Conservation (phyloP, 1,140 invertebrate genomes). For the Drosophila mayri region DNA sequence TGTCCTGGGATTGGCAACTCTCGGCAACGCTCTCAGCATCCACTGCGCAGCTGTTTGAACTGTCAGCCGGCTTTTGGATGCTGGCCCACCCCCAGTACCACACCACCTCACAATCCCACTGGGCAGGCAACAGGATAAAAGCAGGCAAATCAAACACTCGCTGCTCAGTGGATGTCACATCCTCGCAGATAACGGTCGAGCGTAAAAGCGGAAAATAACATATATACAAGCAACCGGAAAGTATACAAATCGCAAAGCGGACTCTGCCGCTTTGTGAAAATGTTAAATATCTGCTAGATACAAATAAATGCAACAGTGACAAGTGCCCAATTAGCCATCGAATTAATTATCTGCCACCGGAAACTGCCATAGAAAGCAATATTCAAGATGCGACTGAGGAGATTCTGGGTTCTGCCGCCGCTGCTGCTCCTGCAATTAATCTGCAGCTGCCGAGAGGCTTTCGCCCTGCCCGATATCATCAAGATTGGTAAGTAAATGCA, state of each 20-base stretch:
- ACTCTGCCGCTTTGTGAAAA: constrained; percentile 44
- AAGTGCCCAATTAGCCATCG: constrained; percentile 10
- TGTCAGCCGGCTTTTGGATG: constrained; percentile 76
- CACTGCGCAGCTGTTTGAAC: constrained; percentile 65
- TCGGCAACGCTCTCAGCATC: constrained; percentile 37
- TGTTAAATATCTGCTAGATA: constrained; percentile 22
- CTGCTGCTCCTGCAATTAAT: constrained; percentile 53
- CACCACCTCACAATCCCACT: background rate
- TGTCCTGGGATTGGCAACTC: background rate
- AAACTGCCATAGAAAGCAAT: constrained; percentile 10
- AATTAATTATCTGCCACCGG: constrained; percentile 5
- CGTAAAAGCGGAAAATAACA: background rate
- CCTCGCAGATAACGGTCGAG: constrained; percentile 41
- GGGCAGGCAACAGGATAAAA: constrained; percentile 68
- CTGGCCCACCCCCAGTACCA: constrained; percentile 32
- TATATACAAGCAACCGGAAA: constrained; percentile 2
- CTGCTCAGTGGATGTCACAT: constrained; percentile 71
- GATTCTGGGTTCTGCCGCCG: constrained; percentile 35
- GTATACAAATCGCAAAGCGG: constrained; percentile 27
- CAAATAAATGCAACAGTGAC: constrained; percentile 1
- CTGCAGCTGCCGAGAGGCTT: constrained; percentile 18
- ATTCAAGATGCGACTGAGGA: constrained; percentile 43
- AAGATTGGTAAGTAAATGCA: constrained; percentile 73
- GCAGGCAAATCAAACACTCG: constrained; percentile 31
- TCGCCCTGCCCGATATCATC: constrained; percentile 74